These are phyloP conservation scores for Collichthys lucidus DNA, from an alignment of 2,113 vertebrate species.

Conservation along the genomic window DNA sequence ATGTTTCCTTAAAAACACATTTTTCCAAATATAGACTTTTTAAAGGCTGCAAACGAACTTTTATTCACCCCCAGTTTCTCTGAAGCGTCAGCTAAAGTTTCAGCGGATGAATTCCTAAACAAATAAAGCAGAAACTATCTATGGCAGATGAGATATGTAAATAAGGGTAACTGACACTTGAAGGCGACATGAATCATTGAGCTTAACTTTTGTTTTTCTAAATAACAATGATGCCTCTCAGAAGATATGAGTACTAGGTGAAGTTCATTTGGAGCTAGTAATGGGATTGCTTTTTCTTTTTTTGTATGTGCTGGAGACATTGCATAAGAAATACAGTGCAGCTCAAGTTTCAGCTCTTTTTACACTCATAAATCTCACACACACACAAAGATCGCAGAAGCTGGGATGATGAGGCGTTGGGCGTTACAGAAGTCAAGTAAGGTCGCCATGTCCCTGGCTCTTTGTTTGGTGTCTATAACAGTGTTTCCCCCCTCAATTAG, in stretches of 20 bases:
- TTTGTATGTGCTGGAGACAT: slow-evolving; percentile 17
- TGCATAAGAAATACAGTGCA: slow-evolving; percentile 33
- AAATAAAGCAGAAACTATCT: background rate
- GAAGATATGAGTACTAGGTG: background rate
- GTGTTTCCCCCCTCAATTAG: slow-evolving; percentile 73
- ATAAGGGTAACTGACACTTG: background rate
- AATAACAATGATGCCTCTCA: slow-evolving; percentile 15
- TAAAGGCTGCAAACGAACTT: background rate
- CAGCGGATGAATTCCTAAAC: background rate
- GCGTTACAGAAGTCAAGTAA: slow-evolving; percentile 73
- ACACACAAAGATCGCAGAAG: slow-evolving; percentile 50
- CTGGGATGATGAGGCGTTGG: slow-evolving; percentile 52
- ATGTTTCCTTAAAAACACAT: background rate
- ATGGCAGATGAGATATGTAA: background rate
- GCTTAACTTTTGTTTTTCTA: background rate
- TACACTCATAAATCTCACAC: slow-evolving; percentile 50
- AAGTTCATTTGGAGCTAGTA: slow-evolving; percentile 25
- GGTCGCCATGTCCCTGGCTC: slow-evolving; percentile 68
- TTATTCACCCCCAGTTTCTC: too few species aligned
- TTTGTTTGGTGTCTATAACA: slow-evolving; percentile 77
- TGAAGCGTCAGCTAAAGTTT: background rate
- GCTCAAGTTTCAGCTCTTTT: slow-evolving; percentile 58
- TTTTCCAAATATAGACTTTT: background rate
- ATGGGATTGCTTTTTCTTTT: slow-evolving; percentile 15
- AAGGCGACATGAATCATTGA: background rate